These are phyloP conservation scores for Herminia tarsipennalis DNA, from an alignment of 2,888 invertebrate species.

Conservation along the genomic window DNA sequence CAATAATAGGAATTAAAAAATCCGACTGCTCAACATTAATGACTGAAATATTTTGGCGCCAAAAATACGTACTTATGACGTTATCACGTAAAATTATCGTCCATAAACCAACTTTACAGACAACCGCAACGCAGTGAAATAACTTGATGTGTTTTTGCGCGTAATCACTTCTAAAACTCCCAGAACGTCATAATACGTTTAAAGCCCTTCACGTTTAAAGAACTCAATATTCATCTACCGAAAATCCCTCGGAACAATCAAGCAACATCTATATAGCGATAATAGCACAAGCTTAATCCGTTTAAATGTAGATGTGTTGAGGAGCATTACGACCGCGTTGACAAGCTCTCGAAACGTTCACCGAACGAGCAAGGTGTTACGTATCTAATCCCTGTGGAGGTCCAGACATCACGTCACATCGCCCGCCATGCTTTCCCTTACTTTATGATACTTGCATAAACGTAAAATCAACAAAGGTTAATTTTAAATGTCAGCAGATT, in stretches of 20 bases:
- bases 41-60: too few relatives aligned
- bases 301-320: conserved; percentile 66
- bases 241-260: conserved; percentile 9
- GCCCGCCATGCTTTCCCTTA: conserved; percentile 51
- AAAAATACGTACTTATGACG: too few relatives aligned
- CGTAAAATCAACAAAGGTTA: conserved; percentile 71
- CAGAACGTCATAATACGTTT: too few relatives aligned
- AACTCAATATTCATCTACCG: neutral
- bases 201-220: too few relatives aligned
- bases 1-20: too few relatives aligned
- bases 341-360: conserved; percentile 72
- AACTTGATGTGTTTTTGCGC: too few relatives aligned
- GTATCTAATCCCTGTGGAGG: conserved; percentile 66
- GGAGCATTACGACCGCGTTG: conserved; percentile 69
- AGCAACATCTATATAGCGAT: conserved; percentile 28
- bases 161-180: too few relatives aligned
- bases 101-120: too few relatives aligned
- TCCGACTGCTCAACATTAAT: too few relatives aligned
- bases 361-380: conserved; percentile 71
- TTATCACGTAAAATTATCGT: too few relatives aligned
- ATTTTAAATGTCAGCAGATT: conserved; percentile 75
- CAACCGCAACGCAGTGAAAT: too few relatives aligned
- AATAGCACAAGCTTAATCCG: conserved; percentile 66
- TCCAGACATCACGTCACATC: conserved; percentile 66
- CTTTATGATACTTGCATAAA: conserved; percentile 60